Percentiles rank a stretch among this genome's conserved stretches.
Conservation (phyloP, 2,797 vertebrate genomes). For the Helostoma temminkii region DNA sequence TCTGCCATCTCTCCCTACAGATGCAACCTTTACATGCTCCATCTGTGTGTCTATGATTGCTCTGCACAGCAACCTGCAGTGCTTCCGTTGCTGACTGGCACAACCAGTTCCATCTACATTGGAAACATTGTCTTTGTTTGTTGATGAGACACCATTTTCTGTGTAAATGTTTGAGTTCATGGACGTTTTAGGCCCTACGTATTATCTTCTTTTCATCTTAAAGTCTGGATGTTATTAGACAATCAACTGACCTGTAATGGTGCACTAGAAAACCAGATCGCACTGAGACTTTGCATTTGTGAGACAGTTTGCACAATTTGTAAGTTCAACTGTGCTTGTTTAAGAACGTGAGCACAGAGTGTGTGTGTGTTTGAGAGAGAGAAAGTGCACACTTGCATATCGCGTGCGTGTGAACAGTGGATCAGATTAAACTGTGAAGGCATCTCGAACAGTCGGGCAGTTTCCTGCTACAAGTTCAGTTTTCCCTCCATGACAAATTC, state of each 20-base stretch:
- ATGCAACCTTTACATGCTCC: constrained; percentile 71
- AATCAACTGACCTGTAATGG: background rate
- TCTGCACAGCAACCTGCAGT: constrained; percentile 56
- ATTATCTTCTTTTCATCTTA: constrained; percentile 4
- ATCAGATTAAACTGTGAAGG: constrained; percentile 69
- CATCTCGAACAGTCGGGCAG: constrained; percentile 72
- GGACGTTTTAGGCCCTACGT: too few relatives aligned
- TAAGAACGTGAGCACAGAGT: constrained; percentile 1
- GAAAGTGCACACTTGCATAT: constrained; percentile 3
- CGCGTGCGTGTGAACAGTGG: constrained; percentile 22
- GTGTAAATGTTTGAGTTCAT: background rate
- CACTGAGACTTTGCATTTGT: background rate
- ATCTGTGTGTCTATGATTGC: constrained; percentile 64
- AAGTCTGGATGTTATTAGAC: background rate
- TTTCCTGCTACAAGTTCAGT: constrained; percentile 68
- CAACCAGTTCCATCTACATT: constrained; percentile 9
- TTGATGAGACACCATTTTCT: background rate
- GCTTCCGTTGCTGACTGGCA: constrained; percentile 30
- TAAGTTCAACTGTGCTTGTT: background rate
- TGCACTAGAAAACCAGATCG: background rate
- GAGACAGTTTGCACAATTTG: constrained; percentile 3
- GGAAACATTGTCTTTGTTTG: constrained; percentile 14
- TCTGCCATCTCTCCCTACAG: constrained; percentile 62
- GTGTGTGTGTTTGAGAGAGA: background rate
- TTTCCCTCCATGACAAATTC: constrained; percentile 78